A percentile compares a stretch with the other conserved stretches of the same genome.
Evolutionary conservation across 2,888 invertebrate genomes (phyloP).

Genomic region (Drosophila anomelani): DNA sequence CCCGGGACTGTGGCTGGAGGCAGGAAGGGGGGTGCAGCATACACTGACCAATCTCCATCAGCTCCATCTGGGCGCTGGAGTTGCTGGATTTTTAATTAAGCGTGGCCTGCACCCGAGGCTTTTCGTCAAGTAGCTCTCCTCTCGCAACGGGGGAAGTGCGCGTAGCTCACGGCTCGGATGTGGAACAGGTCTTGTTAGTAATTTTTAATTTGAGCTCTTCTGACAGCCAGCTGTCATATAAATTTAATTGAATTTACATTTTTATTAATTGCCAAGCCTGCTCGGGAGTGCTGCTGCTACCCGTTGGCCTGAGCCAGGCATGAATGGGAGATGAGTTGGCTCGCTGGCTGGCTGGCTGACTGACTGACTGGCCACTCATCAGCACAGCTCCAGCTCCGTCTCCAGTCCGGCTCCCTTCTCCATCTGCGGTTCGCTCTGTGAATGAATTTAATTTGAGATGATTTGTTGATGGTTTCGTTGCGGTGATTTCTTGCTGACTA

Average conservation of each 20-base stretch:
- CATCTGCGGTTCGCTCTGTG: conserved; percentile 48
- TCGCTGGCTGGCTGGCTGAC: conserved; percentile 10
- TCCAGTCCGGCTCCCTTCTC: conserved; percentile 5
- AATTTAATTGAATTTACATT: conserved; percentile 84
- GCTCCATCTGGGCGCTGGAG: conserved; percentile 49
- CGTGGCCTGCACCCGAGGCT: conserved; percentile 65
- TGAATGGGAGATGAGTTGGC: conserved; percentile 62
- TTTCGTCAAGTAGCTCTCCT: conserved; percentile 49
- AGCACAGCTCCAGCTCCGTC: conserved; percentile 4
- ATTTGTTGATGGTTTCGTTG: conserved; percentile 81
- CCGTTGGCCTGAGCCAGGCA: conserved; percentile 40
- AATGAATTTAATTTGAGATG: conserved; percentile 81
- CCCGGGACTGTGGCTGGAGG: conserved; percentile 1
- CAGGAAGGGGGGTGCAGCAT: neutral
- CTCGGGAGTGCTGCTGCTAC: conserved; percentile 50
- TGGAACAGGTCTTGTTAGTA: conserved; percentile 79
- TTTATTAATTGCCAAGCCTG: conserved; percentile 81
- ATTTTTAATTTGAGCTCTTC: conserved; percentile 83
- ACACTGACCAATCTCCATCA: conserved; percentile 43
- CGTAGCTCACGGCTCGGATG: conserved; percentile 29
- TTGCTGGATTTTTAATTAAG: conserved; percentile 79
- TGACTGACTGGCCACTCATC: conserved; percentile 42
- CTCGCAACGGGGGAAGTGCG: conserved; percentile 25
- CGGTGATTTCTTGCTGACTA: conserved; percentile 82
- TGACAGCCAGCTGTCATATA: conserved; percentile 84